Base-by-base conservation (phyloP, 2,888 invertebrate species). In the Tipula lateralis region DNA sequence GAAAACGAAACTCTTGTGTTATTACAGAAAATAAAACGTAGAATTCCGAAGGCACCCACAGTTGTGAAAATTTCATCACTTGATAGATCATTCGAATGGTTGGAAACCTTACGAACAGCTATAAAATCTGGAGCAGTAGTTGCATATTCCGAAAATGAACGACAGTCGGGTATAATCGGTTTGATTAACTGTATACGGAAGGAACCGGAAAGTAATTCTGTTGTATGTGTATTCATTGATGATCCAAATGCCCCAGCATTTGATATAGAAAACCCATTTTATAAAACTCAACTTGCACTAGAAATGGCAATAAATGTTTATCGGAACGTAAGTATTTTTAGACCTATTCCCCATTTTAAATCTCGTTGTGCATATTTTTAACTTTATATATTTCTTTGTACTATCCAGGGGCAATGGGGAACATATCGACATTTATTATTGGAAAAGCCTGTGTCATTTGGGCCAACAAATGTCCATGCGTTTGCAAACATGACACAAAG, bases 171-270 rank as follows among this genome's bases (percentile, higher is more conserved):
- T 13, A 91, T 98, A 0, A 89, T 97, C 29, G 99, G 99, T n/a
- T 90, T 98, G 84, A 93, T 96, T 0, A 97, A 97, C 87, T 98
- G 98, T 89, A 89, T 99, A 32, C 92, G 95, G 85, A 94, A 92
- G 87, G 97, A 98, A 88, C 93, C 94, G 0, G 95, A 95, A 86
- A 95, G 95, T 83, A 92, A 93, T 86, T 88, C 92, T 0, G 90
- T 93, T 0, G 91, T 91, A 84, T 93, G 93, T 85, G 89, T 96
- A 6, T 91, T 94, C 44, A 92, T 95, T 84, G 89, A 93, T 86
- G 94, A 94, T 86, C 88, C 91, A 0, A 91, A 91, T 1, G 94
- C 94, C 0, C 94, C 95, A 0, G 88, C 90, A 1, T 96, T 96
- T 86, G 92, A 93, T 86, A 89, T 93, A 2, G 91, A 93, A 7